phyloP scores from a whole-genome alignment of 2,113 vertebrate genomes.

The Aegotheles bennettii region DNA sequence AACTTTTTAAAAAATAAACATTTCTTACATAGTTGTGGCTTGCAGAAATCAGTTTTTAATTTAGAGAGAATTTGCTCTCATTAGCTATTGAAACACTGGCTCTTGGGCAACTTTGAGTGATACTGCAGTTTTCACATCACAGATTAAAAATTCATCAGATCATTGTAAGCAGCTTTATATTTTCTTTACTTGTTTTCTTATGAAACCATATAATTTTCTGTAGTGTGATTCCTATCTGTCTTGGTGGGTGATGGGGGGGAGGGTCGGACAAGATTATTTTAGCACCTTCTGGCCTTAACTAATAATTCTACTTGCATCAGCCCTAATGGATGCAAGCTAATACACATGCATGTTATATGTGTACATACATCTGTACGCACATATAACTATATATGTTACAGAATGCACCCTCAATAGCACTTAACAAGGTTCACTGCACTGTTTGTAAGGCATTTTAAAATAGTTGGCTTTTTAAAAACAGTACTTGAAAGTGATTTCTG shows the following conservation, averaged over 20 bases:
- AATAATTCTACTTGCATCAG: constrained; percentile 2
- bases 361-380: neutral
- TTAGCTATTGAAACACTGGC: neutral
- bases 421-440: neutral
- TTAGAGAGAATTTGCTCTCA: neutral
- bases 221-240: neutral
- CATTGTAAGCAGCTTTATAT: neutral
- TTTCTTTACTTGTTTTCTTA: neutral
- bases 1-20: neutral
- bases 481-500: constrained; percentile 40
- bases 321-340: neutral
- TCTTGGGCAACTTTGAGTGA: neutral
- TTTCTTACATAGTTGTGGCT: constrained; percentile 27
- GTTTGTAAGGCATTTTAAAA: constrained; percentile 4
- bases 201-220: neutral
- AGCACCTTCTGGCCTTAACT: constrained; percentile 53
- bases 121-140: neutral
- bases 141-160: neutral
- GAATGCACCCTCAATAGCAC: neutral
- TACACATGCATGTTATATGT: neutral
- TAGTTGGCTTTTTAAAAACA: neutral
- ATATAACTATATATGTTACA: neutral
- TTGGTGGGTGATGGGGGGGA: neutral
- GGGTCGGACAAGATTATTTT: neutral
- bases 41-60: constrained; percentile 58